Conservation (phyloP, 2,888 invertebrate genomes). For the Lagria hirta region DNA sequence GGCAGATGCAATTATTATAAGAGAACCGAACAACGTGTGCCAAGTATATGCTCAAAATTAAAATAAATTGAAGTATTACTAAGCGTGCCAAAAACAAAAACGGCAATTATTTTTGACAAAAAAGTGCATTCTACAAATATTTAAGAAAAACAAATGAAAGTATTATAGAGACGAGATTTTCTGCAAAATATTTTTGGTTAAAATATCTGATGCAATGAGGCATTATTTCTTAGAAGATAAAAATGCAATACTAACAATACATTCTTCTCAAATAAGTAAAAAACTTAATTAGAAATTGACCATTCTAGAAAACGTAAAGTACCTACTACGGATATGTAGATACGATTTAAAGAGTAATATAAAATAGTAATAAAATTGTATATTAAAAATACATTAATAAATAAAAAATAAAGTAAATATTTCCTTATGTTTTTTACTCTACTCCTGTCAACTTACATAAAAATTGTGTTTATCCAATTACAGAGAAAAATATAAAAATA, state of each 20-base stretch:
- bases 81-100: slow-evolving; percentile 17
- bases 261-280: slow-evolving; percentile 18
- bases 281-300: slow-evolving; percentile 31
- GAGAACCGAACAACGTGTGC: slow-evolving; percentile 10
- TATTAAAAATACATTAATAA: slow-evolving; percentile 19
- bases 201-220: background rate
- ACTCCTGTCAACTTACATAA: no score
- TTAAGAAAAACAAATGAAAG: no score
- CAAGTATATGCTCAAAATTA: slow-evolving; percentile 22
- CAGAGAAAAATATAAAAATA: no score
- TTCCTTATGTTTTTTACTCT: no score
- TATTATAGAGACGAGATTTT: slow-evolving; percentile 1
- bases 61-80: slow-evolving; percentile 16
- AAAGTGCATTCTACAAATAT: slow-evolving; percentile 9
- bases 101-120: slow-evolving; percentile 20
- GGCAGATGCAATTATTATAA: background rate
- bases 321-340: slow-evolving; percentile 32
- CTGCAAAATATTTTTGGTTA: slow-evolving; percentile 1
- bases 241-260: slow-evolving; percentile 19
- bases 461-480: no score
- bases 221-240: slow-evolving; percentile 2
- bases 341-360: slow-evolving; percentile 23
- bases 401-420: slow-evolving; percentile 20
- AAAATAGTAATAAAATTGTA: slow-evolving; percentile 23
- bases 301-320: slow-evolving; percentile 38